Conservation (phyloP, 2,888 invertebrate genomes). For the Luperina nickerlii region DNA sequence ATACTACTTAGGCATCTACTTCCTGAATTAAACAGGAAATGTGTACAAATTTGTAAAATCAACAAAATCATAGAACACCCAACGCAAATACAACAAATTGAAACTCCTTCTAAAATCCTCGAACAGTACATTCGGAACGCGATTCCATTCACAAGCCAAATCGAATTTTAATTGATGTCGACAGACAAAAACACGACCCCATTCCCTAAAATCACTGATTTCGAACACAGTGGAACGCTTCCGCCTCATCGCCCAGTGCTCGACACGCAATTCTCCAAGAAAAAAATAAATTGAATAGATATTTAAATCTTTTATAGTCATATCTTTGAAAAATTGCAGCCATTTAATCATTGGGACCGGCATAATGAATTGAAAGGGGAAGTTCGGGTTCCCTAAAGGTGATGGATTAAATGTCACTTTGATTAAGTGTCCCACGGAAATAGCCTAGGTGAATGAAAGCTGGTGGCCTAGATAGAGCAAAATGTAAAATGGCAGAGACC, state of each 20-base stretch:
- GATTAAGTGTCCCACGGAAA: constrained; percentile 67
- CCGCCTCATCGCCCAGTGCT: constrained; percentile 51
- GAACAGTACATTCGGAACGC: constrained; percentile 20
- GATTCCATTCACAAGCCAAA: constrained; percentile 49
- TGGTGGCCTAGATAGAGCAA: constrained; percentile 40
- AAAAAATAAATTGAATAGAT: constrained; percentile 62
- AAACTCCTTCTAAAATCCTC: constrained; percentile 34
- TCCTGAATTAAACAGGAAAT: not conserved
- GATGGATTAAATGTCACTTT: constrained; percentile 79
- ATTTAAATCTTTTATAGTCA: constrained; percentile 69
- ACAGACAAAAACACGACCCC: constrained; percentile 57
- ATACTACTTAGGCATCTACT: no score
- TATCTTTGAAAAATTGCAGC: constrained; percentile 79
- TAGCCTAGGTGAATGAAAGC: constrained; percentile 60
- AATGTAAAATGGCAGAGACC: constrained; percentile 49
- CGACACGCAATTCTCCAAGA: constrained; percentile 36
- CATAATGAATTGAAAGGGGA: constrained; percentile 78
- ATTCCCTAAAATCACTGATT: constrained; percentile 60
- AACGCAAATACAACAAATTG: constrained; percentile 31
- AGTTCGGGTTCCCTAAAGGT: constrained; percentile 68
- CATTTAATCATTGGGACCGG: constrained; percentile 72
- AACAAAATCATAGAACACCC: constrained; percentile 5
- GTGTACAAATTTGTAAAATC: constrained; percentile 1
- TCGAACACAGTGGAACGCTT: constrained; percentile 47
- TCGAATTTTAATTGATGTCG: constrained; percentile 64